phyloP scores from a whole-genome alignment of 2,797 vertebrate genomes.

The Amphiprion clarkii region DNA sequence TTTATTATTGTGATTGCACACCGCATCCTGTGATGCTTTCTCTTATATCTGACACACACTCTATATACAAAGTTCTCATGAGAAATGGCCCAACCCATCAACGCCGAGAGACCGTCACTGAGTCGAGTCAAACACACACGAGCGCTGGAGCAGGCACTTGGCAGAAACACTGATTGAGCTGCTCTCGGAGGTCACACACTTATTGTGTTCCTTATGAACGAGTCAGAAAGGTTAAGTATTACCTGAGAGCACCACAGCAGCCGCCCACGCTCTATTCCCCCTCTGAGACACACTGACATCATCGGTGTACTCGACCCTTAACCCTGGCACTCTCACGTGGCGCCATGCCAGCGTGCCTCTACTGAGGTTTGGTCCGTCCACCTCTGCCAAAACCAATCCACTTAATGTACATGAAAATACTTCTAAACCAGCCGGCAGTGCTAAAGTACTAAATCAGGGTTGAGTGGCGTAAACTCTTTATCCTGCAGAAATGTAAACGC shows the following conservation, averaged over 20 bases:
- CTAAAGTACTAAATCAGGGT: not conserved
- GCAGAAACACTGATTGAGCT: constrained; percentile 68
- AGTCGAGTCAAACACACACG: constrained; percentile 21
- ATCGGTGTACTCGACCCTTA: constrained; percentile 68
- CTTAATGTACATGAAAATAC: constrained; percentile 29
- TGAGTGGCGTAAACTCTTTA: constrained; percentile 7
- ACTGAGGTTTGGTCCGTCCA: constrained; percentile 23
- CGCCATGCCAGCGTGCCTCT: constrained; percentile 53
- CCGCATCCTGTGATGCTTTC: constrained; percentile 85
- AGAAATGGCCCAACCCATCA: constrained; percentile 76
- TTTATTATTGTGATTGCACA: constrained; percentile 88
- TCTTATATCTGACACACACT: constrained; percentile 81
- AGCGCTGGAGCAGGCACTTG: constrained; percentile 58
- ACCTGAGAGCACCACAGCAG: constrained; percentile 74
- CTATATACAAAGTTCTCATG: constrained; percentile 83
- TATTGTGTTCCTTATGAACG: constrained; percentile 76
- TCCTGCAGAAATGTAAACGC: constrained; percentile 8
- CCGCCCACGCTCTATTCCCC: constrained; percentile 62
- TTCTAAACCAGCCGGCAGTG: not conserved
- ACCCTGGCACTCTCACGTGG: constrained; percentile 55
- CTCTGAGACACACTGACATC: constrained; percentile 74
- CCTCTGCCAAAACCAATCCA: constrained; percentile 30
- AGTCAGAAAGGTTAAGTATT: constrained; percentile 79
- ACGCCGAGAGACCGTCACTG: constrained; percentile 47
- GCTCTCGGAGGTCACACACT: constrained; percentile 68